Conservation (phyloP, 1,140 invertebrate genomes). For the Sitobion miscanthi region DNA sequence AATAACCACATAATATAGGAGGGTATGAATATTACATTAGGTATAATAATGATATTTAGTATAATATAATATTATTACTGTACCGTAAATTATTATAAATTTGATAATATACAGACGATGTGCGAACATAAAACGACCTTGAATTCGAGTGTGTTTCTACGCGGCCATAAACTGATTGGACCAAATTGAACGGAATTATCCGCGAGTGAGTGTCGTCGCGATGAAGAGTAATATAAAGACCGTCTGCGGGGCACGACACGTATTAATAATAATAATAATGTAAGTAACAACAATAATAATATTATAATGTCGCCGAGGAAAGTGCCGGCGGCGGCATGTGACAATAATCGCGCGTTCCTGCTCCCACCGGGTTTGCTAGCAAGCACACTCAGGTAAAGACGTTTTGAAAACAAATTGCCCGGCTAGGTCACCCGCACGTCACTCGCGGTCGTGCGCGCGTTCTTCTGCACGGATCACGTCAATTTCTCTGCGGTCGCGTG, state of each 20-base stretch:
- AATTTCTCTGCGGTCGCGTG: not conserved
- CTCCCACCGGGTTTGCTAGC: not conserved
- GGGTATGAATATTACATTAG: too few species aligned
- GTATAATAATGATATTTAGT: too few species aligned
- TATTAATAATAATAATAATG: not conserved
- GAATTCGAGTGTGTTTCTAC: not conserved
- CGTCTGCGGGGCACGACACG: not conserved
- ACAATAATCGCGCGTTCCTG: not conserved
- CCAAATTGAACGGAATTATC: slow-evolving; percentile 16
- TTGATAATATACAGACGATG: not conserved
- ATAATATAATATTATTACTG: too few species aligned
- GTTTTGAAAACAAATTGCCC: slow-evolving; percentile 12
- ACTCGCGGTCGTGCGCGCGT: not conserved
- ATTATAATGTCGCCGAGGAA: not conserved
- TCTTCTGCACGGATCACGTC: not conserved
- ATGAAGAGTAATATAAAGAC: not conserved
- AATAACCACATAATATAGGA: too few species aligned
- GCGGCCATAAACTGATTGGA: not conserved
- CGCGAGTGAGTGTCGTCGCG: not conserved
- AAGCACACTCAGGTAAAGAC: not conserved
- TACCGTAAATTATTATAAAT: too few species aligned
- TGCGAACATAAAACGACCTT: not conserved
- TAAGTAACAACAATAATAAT: not conserved
- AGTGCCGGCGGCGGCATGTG: not conserved
- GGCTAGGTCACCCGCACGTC: not conserved